Base-by-base conservation (phyloP, 2,888 invertebrate species). In the Drosophila algonquin region DNA sequence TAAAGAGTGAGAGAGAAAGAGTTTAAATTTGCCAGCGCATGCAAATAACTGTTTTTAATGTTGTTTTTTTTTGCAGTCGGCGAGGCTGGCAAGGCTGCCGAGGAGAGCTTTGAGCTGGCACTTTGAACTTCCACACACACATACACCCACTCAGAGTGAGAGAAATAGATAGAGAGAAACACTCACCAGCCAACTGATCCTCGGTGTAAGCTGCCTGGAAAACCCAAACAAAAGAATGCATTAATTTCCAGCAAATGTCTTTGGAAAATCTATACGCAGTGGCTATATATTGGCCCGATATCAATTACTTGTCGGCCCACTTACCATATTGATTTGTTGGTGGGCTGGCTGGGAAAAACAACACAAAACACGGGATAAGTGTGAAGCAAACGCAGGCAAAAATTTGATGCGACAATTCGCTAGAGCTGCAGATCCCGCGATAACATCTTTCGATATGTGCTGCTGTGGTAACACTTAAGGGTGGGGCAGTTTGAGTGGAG, bases 141-240 rank as follows among this genome's bases (percentile, higher is more conserved):
- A 14, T n/a, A 45, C 45, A 7, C 56, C 56, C 27, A 53, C 52
- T 40, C 40, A 40, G 40, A 40, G 40, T 40, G 40, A n/a, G 7
- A 40, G n/a, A 40, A n/a, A n/a, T 0, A 40, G 5, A 35, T 4
- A 35, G 40, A 5, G 35, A 35, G 35, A 35, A 12, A 67, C 53
- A 95, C 96, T 96, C 93, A 97, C 97, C 97, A 92, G 97, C 96
- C 93, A 97, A 94, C 94, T 97, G 97, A 93, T 97, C 97, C 93
- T 97, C 97, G 51, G 96, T 95, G 93, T 97, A 97, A 91, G 96
- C 96, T 90, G 96, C 96, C 97, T 97, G 94, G 61, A 74, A 78
- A 24, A 44, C 45, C 44, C 63, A 55, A 54, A 47, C 18, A 48
- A 62, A 44, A 27, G 18, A 44, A 55, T 50, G 24, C 46, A 72